phyloP scores from a whole-genome alignment of 2,888 invertebrate genomes.

The Conops quadrifasciatus region DNA sequence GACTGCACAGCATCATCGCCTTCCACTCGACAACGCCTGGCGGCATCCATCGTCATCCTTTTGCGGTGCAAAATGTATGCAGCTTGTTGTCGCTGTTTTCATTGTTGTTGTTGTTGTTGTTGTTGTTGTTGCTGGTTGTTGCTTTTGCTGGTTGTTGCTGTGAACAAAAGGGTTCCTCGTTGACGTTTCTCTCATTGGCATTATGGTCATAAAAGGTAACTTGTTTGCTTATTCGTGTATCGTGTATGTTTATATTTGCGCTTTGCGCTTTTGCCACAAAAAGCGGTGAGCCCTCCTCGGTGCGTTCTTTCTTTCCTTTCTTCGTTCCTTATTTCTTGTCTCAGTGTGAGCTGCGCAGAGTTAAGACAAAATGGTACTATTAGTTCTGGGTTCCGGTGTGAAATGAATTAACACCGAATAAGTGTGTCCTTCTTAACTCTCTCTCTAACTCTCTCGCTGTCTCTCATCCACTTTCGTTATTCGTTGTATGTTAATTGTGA shows the following conservation, averaged over 20 bases:
- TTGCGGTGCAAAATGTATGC: too few relatives aligned
- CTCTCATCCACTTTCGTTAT: too few relatives aligned
- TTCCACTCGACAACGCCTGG: slow-evolving; percentile 9
- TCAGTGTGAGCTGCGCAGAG: too few relatives aligned
- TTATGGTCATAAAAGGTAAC: slow-evolving; percentile 31
- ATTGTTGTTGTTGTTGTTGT: neutral
- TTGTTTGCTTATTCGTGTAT: slow-evolving; percentile 30
- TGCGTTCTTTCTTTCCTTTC: neutral
- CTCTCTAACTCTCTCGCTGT: too few relatives aligned
- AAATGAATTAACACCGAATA: too few relatives aligned
- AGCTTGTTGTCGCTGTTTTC: neutral
- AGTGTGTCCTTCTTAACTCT: too few relatives aligned
- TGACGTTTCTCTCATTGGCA: neutral
- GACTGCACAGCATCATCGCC: slow-evolving; percentile 6
- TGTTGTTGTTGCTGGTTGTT: neutral
- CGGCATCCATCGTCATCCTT: too few relatives aligned
- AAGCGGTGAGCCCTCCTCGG: neutral
- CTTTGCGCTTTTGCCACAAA: neutral
- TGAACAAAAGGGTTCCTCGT: slow-evolving; percentile 29
- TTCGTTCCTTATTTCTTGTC: too few relatives aligned
- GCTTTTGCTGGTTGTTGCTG: neutral
- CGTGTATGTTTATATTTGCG: slow-evolving; percentile 1
- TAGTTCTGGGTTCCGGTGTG: too few relatives aligned
- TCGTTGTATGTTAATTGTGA: too few relatives aligned
- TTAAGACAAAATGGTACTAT: too few relatives aligned